Conservation (phyloP, 2,797 vertebrate species). For the Aplochiton taeniatus region DNA sequence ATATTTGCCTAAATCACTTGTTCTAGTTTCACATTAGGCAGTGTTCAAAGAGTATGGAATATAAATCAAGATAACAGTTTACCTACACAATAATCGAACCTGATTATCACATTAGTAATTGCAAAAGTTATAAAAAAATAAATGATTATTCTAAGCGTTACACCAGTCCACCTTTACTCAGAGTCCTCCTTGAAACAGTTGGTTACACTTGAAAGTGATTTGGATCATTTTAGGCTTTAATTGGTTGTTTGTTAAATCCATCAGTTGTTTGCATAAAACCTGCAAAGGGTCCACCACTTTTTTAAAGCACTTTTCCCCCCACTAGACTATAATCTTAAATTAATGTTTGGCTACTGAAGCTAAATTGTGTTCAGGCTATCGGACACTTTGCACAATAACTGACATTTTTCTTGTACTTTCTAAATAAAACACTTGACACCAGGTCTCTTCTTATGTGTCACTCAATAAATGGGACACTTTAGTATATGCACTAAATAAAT, state of each 20-base stretch:
- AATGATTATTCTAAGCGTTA: conserved; percentile 49
- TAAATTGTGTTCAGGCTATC: conserved; percentile 53
- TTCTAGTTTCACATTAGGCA: conserved; percentile 38
- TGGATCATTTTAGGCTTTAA: conserved; percentile 77
- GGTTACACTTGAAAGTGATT: conserved; percentile 79
- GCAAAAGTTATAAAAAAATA: conserved; percentile 36
- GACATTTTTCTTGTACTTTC: conserved; percentile 4
- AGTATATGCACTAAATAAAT: too few relatives aligned
- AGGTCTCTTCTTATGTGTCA: too few relatives aligned
- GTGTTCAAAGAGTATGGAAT: conserved; percentile 3
- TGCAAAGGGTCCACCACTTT: conserved; percentile 30
- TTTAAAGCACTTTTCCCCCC: conserved; percentile 51
- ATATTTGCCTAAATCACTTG: conserved; percentile 46
- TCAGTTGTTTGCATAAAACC: conserved; percentile 65
- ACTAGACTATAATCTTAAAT: conserved; percentile 29
- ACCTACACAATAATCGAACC: background rate
- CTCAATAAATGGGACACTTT: too few relatives aligned
- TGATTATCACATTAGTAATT: conserved; percentile 13
- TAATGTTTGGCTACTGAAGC: conserved; percentile 38
- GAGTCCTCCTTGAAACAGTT: conserved; percentile 78
- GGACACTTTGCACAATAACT: conserved; percentile 7
- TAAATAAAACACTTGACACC: background rate
- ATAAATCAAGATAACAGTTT: conserved; percentile 2
- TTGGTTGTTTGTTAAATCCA: conserved; percentile 78
- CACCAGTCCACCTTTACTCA: conserved; percentile 73